Evolutionary conservation across 2,888 invertebrate genomes (phyloP).

Genomic region (Rhynchonema sp.): DNA sequence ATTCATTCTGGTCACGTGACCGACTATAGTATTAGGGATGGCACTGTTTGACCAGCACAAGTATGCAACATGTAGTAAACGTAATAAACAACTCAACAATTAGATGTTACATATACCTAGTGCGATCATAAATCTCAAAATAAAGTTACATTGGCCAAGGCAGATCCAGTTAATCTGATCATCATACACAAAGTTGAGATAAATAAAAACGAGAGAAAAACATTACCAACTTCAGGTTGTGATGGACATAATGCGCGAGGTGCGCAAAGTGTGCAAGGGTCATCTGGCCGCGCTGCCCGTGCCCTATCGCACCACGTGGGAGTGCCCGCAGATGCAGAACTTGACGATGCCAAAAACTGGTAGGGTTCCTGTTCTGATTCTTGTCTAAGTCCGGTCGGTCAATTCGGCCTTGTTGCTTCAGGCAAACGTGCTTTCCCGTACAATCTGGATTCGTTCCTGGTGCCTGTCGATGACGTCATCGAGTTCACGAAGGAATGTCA

Average conservation of each 20-base stretch:
- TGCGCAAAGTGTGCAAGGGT: conserved; percentile 21
- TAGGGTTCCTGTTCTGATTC: background rate
- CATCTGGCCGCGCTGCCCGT: conserved; percentile 20
- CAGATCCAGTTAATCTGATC: too few species aligned
- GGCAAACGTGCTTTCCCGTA: conserved; percentile 15
- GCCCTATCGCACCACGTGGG: conserved; percentile 15
- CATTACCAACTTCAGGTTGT: background rate
- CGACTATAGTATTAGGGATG: too few species aligned
- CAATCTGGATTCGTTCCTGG: conserved; percentile 15
- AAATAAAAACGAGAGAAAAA: too few species aligned
- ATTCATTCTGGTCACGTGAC: too few species aligned
- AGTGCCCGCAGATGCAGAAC: conserved; percentile 16
- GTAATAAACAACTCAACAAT: too few species aligned
- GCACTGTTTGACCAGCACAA: too few species aligned
- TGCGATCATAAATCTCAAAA: too few species aligned
- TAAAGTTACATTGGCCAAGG: too few species aligned
- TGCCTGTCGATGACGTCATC: conserved; percentile 16
- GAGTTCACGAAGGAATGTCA: conserved; percentile 18
- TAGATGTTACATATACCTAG: too few species aligned
- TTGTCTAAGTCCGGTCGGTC: background rate
- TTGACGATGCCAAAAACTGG: conserved; percentile 8
- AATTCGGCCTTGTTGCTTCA: too few species aligned
- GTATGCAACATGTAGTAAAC: too few species aligned
- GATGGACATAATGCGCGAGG: conserved; percentile 12
- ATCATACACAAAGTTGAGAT: too few species aligned